These are phyloP conservation scores for Mobula hypostoma DNA, from an alignment of 2,113 vertebrate species.

Conservation along the genomic window DNA sequence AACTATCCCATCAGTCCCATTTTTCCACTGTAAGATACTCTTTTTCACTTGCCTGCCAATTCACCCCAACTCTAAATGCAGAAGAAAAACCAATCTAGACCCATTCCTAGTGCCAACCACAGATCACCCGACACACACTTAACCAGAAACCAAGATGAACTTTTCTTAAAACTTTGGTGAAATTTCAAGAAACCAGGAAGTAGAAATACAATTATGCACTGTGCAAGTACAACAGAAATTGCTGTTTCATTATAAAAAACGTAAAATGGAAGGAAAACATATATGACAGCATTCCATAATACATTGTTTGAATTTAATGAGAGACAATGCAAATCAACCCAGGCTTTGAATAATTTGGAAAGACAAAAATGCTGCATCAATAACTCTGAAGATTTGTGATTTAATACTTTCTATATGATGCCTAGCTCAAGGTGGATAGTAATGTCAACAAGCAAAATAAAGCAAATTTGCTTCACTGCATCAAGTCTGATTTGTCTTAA, in stretches of 20 bases:
- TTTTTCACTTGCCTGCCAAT: no score
- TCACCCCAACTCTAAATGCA: neutral
- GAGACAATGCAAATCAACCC: neutral
- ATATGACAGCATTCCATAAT: neutral
- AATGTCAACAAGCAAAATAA: neutral
- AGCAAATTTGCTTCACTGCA: neutral
- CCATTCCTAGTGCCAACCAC: neutral
- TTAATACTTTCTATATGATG: neutral
- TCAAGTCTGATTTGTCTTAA: neutral
- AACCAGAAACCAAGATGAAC: neutral
- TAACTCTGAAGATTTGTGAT: neutral
- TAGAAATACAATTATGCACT: neutral
- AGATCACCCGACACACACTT: neutral
- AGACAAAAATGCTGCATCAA: neutral
- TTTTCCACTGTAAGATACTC: no score
- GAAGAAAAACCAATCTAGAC: neutral
- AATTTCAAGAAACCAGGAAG: neutral
- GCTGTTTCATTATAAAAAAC: neutral
- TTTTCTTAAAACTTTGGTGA: neutral
- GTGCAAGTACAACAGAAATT: neutral
- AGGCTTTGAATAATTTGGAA: neutral
- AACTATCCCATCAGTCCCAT: no score
- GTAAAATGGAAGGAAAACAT: neutral
- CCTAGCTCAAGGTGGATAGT: neutral
- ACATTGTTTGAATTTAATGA: neutral